Evolutionary conservation across 2,888 invertebrate species (phyloP).

Genomic region (Dynastes hyllus): DNA sequence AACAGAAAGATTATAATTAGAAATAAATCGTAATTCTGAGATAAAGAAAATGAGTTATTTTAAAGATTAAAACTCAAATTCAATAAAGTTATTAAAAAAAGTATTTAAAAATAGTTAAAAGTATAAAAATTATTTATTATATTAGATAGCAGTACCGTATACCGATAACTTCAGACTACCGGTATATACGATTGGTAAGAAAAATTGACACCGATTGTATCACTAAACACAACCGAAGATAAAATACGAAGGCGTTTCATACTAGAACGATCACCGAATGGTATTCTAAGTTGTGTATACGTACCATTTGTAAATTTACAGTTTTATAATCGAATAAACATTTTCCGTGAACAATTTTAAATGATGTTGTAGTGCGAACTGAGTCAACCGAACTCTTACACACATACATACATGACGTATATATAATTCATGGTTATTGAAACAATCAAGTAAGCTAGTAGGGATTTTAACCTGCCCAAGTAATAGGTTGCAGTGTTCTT

Average conservation of each 20-base stretch:
- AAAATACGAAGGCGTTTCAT: not conserved
- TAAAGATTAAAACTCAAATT: too few species aligned
- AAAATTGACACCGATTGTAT: too few species aligned
- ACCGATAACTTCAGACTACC: too few species aligned
- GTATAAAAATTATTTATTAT: too few species aligned
- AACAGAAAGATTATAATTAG: too few species aligned
- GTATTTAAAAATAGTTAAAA: too few species aligned
- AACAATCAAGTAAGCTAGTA: slow-evolving; percentile 17
- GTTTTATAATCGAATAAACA: not conserved
- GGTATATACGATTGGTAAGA: too few species aligned
- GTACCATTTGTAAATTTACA: not conserved
- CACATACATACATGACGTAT: slow-evolving; percentile 25
- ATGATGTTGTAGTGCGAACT: slow-evolving; percentile 1
- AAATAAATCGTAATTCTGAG: too few species aligned
- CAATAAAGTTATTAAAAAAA: too few species aligned
- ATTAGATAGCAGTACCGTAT: too few species aligned
- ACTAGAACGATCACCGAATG: not conserved
- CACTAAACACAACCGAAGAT: too few species aligned
- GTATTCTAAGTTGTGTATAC: not conserved
- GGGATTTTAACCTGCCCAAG: slow-evolving; percentile 31
- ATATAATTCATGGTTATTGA: slow-evolving; percentile 19
- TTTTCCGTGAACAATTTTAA: not conserved
- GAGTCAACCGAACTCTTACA: slow-evolving; percentile 17
- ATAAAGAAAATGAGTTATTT: too few species aligned
- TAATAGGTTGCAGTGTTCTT: slow-evolving; percentile 39